Percentiles rank a stretch among this genome's conserved stretches.
These are phyloP conservation scores for Drosophila anomelani DNA, from an alignment of 2,888 invertebrate species.

Conservation along the genomic window DNA sequence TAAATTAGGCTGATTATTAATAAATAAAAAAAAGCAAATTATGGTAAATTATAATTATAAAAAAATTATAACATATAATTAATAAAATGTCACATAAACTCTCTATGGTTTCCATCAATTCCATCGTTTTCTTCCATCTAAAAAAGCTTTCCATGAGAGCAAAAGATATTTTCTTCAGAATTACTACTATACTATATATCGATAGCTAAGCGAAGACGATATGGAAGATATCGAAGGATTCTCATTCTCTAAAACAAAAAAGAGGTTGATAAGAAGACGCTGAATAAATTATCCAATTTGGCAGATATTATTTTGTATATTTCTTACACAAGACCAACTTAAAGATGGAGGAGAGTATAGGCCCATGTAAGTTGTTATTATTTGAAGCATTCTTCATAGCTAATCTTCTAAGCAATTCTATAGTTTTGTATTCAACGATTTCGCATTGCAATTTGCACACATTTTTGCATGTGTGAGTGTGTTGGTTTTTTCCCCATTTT, in stretches of 20 bases:
- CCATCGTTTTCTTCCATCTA: background rate
- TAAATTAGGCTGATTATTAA: background rate
- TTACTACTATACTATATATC: background rate
- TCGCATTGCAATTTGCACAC: constrained; percentile 1
- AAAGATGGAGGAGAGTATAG: background rate
- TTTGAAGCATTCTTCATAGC: background rate
- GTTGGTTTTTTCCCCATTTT: background rate
- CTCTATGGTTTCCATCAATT: background rate
- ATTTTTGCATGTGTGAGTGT: background rate
- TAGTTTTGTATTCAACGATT: too few relatives aligned
- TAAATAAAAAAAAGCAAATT: background rate
- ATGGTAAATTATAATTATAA: too few relatives aligned
- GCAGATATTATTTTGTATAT: background rate
- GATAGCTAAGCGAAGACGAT: background rate
- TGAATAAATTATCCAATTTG: background rate
- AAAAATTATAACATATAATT: too few relatives aligned
- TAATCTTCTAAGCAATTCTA: background rate
- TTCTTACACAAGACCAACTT: background rate
- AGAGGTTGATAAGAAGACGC: too few relatives aligned
- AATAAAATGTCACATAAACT: too few relatives aligned
- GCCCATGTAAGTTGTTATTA: background rate
- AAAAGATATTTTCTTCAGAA: background rate
- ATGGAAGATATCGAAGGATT: background rate
- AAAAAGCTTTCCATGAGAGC: background rate
- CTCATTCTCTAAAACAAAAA: background rate